Conservation (phyloP, 37 sponge, comb jelly and placozoan species). For the Bolinopsis microptera region DNA sequence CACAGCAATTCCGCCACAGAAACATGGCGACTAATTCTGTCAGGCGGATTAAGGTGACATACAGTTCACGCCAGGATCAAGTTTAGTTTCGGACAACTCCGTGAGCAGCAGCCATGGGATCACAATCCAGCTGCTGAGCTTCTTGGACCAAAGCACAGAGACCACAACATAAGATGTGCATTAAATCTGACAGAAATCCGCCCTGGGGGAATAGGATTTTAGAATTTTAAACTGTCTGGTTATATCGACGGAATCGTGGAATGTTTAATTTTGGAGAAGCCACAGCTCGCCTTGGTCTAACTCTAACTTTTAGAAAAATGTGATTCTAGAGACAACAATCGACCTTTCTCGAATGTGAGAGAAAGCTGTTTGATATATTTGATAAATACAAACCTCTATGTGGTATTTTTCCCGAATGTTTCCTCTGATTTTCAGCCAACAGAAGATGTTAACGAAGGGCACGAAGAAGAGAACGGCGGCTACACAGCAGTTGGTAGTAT, state of each 20-base stretch:
- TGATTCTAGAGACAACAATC: no score
- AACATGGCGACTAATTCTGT: no score
- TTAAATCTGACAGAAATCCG: neutral
- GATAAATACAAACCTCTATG: neutral
- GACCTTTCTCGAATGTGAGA: neutral
- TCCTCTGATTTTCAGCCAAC: neutral
- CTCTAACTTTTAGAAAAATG: no score
- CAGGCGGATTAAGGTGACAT: no score
- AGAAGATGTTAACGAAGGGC: conserved; percentile 6
- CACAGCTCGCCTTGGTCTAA: no score
- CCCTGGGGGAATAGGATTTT: neutral
- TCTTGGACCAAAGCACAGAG: conserved; percentile 35
- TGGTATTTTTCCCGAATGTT: neutral
- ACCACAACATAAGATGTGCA: neutral
- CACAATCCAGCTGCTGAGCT: neutral
- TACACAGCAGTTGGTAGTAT: neutral
- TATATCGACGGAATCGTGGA: no score
- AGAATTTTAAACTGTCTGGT: neutral
- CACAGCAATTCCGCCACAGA: no score
- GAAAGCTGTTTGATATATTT: neutral
- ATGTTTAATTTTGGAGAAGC: no score
- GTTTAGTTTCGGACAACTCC: neutral
- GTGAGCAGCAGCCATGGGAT: neutral
- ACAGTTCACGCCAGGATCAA: no score
- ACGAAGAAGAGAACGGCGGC: conserved; percentile 1